Evolutionary conservation across 2,113 vertebrate genomes (phyloP).

Genomic region (Centropristis striata): DNA sequence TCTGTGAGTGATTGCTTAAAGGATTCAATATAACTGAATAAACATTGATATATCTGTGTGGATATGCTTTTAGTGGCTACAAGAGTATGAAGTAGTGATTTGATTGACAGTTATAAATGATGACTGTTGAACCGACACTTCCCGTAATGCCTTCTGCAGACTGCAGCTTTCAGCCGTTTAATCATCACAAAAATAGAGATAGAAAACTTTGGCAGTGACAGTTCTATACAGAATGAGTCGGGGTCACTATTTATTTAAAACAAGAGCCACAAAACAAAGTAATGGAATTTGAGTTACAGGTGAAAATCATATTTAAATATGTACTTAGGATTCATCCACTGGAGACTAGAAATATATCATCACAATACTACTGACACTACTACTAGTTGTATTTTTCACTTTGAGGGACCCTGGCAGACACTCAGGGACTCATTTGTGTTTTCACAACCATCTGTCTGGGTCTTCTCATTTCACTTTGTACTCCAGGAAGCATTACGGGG

Average conservation of each 20-base stretch:
- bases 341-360: no score
- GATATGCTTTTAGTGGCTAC: background rate
- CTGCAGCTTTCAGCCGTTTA: background rate
- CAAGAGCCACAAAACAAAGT: background rate
- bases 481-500: background rate
- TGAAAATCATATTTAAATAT: background rate
- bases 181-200: background rate
- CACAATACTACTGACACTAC: no score
- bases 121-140: background rate
- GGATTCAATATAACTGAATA: background rate
- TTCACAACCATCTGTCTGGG: background rate
- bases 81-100: background rate
- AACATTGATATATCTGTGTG: background rate
- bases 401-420: no score
- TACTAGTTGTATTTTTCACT: no score
- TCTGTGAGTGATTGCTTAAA: background rate
- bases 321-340: no score
- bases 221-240: background rate
- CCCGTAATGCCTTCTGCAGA: background rate
- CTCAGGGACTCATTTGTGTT: no score
- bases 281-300: background rate
- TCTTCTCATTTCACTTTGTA: background rate
- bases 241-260: no score
- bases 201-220: background rate
- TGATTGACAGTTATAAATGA: background rate